Evolutionary conservation across 2,113 vertebrate species (phyloP).

Genomic region (Leucosticte australis): DNA sequence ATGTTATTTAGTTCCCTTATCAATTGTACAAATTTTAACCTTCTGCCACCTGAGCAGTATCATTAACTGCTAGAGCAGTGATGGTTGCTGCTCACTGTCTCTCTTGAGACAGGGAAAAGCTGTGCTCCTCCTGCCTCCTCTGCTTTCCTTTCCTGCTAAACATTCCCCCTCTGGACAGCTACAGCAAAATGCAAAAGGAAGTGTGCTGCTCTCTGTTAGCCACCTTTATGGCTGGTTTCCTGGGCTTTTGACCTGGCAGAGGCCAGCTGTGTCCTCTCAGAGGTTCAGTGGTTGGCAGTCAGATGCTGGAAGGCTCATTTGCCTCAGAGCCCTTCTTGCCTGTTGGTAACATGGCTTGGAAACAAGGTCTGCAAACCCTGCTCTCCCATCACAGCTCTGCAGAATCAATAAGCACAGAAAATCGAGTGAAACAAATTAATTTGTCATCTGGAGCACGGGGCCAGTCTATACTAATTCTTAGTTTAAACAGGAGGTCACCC

Average conservation of each 20-base stretch:
- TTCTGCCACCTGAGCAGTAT: not conserved
- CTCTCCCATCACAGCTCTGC: not conserved
- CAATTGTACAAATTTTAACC: not conserved
- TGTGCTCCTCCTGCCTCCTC: not conserved
- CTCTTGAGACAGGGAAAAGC: not conserved
- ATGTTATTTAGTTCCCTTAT: not conserved
- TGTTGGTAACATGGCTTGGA: accelerated
- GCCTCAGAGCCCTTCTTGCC: not conserved
- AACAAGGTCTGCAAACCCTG: not conserved
- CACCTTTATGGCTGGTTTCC: not conserved
- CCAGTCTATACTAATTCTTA: not conserved
- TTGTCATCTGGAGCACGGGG: not conserved
- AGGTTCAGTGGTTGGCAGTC: not conserved
- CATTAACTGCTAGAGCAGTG: not conserved
- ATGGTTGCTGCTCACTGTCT: not conserved
- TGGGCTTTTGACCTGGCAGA: not conserved
- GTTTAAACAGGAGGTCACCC: not conserved
- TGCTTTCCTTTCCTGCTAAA: not conserved
- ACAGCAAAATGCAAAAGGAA: not conserved
- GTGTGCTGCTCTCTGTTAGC: not conserved
- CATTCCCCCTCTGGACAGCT: too few relatives aligned
- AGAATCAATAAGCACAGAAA: not conserved
- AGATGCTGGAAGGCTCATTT: not conserved
- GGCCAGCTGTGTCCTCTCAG: not conserved
- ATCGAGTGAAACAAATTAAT: not conserved